Conservation (phyloP, 2,113 vertebrate species). For the Campylomormyrus tamandua region DNA sequence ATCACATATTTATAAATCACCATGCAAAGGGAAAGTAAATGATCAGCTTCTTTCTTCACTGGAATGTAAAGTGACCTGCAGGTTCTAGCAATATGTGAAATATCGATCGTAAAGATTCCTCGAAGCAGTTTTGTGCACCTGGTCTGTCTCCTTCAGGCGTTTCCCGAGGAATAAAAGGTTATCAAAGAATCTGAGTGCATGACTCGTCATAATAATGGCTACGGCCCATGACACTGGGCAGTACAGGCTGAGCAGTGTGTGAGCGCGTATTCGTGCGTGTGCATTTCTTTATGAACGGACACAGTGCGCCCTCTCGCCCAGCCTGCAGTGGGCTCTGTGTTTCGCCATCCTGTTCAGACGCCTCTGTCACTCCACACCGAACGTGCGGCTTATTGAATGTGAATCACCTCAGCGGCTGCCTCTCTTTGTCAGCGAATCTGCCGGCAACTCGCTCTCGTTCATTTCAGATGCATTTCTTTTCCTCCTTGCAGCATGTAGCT, state of each 20-base stretch:
- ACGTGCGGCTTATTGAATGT: not conserved
- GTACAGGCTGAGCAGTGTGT: not conserved
- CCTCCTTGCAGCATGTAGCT: not conserved
- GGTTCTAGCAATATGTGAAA: not conserved
- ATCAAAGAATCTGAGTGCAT: not conserved
- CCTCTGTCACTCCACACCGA: not conserved
- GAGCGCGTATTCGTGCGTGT: not conserved
- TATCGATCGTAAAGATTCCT: not conserved
- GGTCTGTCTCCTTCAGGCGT: not conserved
- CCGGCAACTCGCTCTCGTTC: not conserved
- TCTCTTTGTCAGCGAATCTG: constrained; percentile 4
- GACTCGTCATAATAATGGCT: not conserved
- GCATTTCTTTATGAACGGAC: not conserved
- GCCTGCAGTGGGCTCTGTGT: not conserved
- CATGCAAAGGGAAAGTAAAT: not conserved
- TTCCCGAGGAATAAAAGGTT: not conserved
- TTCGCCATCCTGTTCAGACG: not conserved
- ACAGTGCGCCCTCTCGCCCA: not conserved
- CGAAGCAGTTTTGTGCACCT: not conserved
- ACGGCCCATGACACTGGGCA: not conserved
- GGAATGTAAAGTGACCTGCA: not conserved
- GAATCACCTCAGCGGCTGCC: not conserved
- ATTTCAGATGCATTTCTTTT: not conserved
- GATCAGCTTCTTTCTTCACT: not conserved
- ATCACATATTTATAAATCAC: not conserved